phyloP scores from a whole-genome alignment of 2,113 vertebrate genomes.

The Passer montanus region DNA sequence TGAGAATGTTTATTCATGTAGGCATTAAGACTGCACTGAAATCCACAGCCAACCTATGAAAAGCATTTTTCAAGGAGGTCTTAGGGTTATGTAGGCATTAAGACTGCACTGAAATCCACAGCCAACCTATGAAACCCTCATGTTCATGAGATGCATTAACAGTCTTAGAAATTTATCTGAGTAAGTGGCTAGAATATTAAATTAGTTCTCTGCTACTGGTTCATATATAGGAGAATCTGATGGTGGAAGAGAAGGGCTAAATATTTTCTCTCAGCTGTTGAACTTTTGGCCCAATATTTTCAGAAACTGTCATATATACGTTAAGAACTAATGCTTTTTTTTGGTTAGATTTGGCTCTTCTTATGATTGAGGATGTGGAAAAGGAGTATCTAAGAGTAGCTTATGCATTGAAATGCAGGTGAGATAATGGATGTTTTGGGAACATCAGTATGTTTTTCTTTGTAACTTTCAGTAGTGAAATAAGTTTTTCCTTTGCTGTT shows the following conservation, averaged over 20 bases:
- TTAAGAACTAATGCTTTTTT: not conserved
- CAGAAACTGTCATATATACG: not conserved
- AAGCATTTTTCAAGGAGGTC: no score
- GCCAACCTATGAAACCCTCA: accelerated
- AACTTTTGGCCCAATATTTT: not conserved
- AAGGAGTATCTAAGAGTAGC: not conserved
- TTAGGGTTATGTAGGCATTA: not conserved
- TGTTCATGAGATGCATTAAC: not conserved
- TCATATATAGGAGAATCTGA: not conserved
- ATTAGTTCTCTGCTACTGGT: not conserved
- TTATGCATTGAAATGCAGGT: not conserved
- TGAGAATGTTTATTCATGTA: not conserved
- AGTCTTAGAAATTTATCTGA: not conserved
- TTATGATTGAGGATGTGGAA: not conserved
- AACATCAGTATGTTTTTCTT: not conserved
- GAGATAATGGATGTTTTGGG: not conserved
- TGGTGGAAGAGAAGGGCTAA: not conserved
- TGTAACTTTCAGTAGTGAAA: not conserved
- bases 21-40: not conserved
- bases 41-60: not conserved
- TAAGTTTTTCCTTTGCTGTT: not conserved
- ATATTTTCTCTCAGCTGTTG: not conserved
- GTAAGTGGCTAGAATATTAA: not conserved
- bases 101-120: not conserved
- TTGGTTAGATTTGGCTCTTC: not conserved